Percentiles rank a stretch among this genome's conserved stretches.
Evolutionary conservation across 2,888 invertebrate species (phyloP).

Genomic region (Dusona sp.): DNA sequence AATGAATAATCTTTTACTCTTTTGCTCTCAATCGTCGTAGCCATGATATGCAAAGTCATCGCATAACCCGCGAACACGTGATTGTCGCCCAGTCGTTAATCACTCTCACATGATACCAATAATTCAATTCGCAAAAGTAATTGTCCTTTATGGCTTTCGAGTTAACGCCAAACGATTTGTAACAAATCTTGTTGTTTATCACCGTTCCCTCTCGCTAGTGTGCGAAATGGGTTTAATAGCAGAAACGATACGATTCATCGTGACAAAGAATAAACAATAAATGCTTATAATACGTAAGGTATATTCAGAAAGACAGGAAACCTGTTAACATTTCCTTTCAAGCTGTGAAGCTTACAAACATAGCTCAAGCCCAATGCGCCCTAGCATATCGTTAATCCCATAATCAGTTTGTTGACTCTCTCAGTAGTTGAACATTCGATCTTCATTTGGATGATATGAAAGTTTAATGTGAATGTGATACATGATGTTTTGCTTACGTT

Average conservation of each 20-base stretch:
- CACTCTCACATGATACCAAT: slow-evolving; percentile 19
- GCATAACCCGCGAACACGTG: slow-evolving; percentile 31
- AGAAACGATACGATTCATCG: neutral
- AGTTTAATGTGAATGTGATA: neutral
- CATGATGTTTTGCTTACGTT: neutral
- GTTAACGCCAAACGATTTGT: neutral
- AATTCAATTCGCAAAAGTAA: slow-evolving; percentile 25
- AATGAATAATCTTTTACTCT: slow-evolving; percentile 15
- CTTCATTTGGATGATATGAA: neutral
- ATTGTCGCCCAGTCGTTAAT: slow-evolving; percentile 30
- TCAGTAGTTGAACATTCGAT: neutral
- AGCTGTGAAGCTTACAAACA: neutral
- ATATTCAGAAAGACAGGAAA: neutral
- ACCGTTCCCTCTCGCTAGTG: neutral
- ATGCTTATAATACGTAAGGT: neutral
- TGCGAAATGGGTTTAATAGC: neutral
- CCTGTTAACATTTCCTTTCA: neutral
- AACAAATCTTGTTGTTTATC: slow-evolving; percentile 9
- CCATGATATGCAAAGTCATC: neutral
- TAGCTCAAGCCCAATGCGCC: neutral
- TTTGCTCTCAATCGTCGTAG: slow-evolving; percentile 10
- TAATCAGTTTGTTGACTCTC: neutral
- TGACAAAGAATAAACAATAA: neutral
- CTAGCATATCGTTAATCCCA: too few species aligned
- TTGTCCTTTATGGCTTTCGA: slow-evolving; percentile 11